Base-by-base conservation (phyloP, 1,140 invertebrate species). In the Tyrophagus putrescentiae region DNA sequence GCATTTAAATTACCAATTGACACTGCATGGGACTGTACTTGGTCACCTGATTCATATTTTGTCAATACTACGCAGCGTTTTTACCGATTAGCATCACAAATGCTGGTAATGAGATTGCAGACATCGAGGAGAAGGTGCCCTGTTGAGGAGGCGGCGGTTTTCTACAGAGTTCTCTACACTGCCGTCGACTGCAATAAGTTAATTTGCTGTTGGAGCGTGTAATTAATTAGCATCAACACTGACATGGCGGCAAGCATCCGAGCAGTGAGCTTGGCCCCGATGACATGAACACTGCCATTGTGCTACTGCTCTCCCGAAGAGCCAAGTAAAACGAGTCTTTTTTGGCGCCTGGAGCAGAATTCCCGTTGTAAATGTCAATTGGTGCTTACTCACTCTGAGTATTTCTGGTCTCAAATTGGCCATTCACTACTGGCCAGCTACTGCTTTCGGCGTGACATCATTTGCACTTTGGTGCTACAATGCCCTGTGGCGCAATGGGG, bases 211-310 rank as follows among this genome's bases (percentile, higher is more conserved):
- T 18, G 45, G 18, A 48, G 6, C 31, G 45, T 29, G 18, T 48
- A 48, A 48, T 48, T 48, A 48, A 48, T 48, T 48, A 48, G 18
- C 45, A 48, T 6, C n/a, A n/a, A n/a, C n/a, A n/a, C n/a, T n/a
- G n/a, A n/a, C n/a, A n/a, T n/a, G n/a, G n/a, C n/a, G n/a, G n/a
- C n/a, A n/a, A n/a, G n/a, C n/a, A n/a, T n/a, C n/a, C n/a, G n/a
- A n/a, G n/a, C n/a, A n/a, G n/a, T n/a, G n/a, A n/a, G n/a, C n/a
- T n/a, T n/a, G n/a, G n/a, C n/a, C n/a, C n/a, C n/a, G n/a, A n/a
- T n/a, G n/a, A n/a, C n/a, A n/a, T n/a, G n/a, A n/a, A n/a, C n/a
- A n/a, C n/a, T n/a, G n/a, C n/a, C n/a, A n/a, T n/a, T n/a, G n/a
- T n/a, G n/a, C n/a, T n/a, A n/a, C n/a, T n/a, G n/a, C n/a, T 6